phyloP scores from a whole-genome alignment of 2,113 vertebrate genomes.

The Clupea harengus region DNA sequence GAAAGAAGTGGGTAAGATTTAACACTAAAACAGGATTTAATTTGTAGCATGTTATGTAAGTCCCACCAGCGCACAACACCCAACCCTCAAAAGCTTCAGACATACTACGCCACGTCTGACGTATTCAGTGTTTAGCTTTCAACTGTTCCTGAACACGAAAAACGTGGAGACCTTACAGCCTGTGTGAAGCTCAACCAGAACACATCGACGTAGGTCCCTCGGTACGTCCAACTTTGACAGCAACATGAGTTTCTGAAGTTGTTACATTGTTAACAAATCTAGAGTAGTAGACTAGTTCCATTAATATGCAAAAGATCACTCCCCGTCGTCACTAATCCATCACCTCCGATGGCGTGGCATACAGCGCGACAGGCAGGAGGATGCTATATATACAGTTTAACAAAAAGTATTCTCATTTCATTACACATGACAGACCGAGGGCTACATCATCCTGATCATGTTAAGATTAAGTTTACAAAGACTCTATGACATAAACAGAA shows the following conservation, averaged over 20 bases:
- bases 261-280: background rate
- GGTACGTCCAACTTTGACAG: background rate
- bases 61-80: background rate
- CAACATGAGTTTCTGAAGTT: background rate
- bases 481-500: background rate
- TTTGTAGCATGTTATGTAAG: conserved; percentile 18
- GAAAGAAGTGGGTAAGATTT: background rate
- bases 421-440: background rate
- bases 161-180: background rate
- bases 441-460: background rate
- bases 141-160: conserved; percentile 28
- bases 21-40: conserved; percentile 7
- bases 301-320: background rate
- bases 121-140: background rate
- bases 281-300: background rate
- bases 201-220: background rate
- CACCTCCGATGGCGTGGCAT: conserved; percentile 10
- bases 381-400: background rate
- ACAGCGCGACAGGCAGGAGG: conserved; percentile 3
- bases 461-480: background rate
- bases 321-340: background rate
- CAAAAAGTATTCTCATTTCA: background rate
- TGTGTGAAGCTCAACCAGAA: background rate
- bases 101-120: conserved; percentile 23
- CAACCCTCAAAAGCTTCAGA: background rate